Evolutionary conservation across 2,113 vertebrate genomes (phyloP).

Genomic region (Turnix velox): DNA sequence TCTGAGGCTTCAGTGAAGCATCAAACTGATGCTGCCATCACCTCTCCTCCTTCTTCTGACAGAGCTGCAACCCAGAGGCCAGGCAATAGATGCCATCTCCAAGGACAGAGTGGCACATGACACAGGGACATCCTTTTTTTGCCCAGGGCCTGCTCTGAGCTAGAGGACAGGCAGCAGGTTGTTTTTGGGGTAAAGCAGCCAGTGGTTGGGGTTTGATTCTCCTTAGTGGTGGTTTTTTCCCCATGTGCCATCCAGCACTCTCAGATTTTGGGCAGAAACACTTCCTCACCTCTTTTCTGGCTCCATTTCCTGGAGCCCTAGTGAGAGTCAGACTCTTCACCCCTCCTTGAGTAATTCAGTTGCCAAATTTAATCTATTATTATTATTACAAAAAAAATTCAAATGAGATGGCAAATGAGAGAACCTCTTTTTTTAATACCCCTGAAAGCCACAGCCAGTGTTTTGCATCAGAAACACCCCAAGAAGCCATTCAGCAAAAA

Average conservation of each 20-base stretch:
- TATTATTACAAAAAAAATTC: background rate
- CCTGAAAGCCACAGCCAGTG: background rate
- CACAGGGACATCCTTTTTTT: background rate
- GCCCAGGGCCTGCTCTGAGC: fast-evolving
- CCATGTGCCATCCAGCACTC: fast-evolving
- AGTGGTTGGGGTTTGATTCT: background rate
- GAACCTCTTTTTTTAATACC: background rate
- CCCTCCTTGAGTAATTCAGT: background rate
- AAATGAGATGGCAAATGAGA: background rate
- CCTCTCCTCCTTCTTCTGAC: background rate
- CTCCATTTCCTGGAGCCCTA: background rate
- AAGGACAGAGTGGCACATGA: fast-evolving
- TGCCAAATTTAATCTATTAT: background rate
- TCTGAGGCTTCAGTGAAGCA: background rate
- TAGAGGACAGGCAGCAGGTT: background rate
- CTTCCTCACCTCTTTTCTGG: background rate
- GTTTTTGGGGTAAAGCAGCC: background rate
- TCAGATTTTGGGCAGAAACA: background rate
- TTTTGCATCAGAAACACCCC: background rate
- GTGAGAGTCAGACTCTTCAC: background rate
- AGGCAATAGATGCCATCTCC: background rate
- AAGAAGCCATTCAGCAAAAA: background rate
- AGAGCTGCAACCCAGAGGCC: background rate
- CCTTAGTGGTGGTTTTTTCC: background rate
- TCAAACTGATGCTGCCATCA: background rate